These are phyloP conservation scores for Micromesistius poutassou DNA, from an alignment of 2,797 vertebrate species.

Conservation along the genomic window DNA sequence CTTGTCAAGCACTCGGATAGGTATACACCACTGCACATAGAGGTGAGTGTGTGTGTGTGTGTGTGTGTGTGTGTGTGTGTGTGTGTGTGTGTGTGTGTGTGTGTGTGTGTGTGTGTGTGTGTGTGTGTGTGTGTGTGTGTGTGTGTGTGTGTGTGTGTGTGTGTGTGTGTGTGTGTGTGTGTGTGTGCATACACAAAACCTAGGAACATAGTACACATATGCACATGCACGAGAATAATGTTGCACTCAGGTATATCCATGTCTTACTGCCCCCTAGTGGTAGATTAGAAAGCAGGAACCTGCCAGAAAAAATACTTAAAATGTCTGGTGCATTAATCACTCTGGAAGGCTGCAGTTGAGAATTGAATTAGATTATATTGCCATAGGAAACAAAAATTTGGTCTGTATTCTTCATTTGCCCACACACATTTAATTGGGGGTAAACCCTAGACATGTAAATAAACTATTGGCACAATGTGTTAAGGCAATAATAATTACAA, in stretches of 20 bases:
- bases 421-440: neutral
- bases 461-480: neutral
- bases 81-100: neutral
- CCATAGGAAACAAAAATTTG: neutral
- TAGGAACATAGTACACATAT: neutral
- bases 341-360: neutral
- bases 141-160: neutral
- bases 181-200: neutral
- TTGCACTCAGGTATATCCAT: neutral
- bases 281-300: neutral
- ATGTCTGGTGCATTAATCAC: neutral
- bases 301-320: neutral
- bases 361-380: neutral
- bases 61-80: neutral
- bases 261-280: constrained; percentile 4
- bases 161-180: neutral
- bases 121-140: neutral
- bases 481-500: neutral
- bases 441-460: neutral
- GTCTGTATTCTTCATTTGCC: neutral
- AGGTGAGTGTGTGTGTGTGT: neutral
- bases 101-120: constrained; percentile 1
- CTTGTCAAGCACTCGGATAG: constrained; percentile 54
- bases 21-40: neutral
- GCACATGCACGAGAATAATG: neutral